Evolutionary conservation across 2,797 vertebrate species (phyloP).

Genomic region (Chelonia mydas): DNA sequence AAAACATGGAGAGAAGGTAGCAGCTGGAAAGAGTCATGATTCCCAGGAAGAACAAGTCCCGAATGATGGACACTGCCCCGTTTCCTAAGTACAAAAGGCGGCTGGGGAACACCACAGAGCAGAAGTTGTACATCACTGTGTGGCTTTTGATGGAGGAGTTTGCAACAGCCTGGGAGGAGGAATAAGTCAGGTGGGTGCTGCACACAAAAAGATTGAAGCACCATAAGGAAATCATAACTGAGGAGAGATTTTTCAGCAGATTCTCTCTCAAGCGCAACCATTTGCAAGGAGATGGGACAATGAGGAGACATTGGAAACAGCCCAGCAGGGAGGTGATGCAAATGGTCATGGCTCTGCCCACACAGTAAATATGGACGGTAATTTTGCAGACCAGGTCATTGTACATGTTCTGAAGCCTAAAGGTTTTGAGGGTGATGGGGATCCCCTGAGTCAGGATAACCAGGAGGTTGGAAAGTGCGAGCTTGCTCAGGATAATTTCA

Average conservation of each 20-base stretch:
- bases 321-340: constrained; percentile 52
- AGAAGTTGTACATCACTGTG: constrained; percentile 46
- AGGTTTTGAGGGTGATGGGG: constrained; percentile 25
- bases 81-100: constrained; percentile 37
- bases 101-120: constrained; percentile 50
- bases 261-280: constrained; percentile 18
- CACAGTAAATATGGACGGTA: constrained; percentile 38
- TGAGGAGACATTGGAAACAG: constrained; percentile 53
- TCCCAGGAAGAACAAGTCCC: constrained; percentile 39
- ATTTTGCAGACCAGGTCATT: constrained; percentile 30
- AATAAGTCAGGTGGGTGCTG: constrained; percentile 5
- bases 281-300: constrained; percentile 7
- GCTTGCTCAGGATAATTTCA: constrained; percentile 53
- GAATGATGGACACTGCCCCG: constrained; percentile 18
- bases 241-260: not conserved
- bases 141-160: constrained; percentile 27
- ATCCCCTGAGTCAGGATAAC: constrained; percentile 47
- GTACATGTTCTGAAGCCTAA: constrained; percentile 1
- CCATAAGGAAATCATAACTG: constrained; percentile 38
- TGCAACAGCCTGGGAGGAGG: not conserved
- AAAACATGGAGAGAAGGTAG: constrained; percentile 43
- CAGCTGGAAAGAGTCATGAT: constrained; percentile 45
- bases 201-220: constrained; percentile 28
- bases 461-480: constrained; percentile 50
- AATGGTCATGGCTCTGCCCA: constrained; percentile 58